Evolutionary conservation across 2,797 vertebrate genomes (phyloP).

Genomic region (Scolopax bukidnonensis): DNA sequence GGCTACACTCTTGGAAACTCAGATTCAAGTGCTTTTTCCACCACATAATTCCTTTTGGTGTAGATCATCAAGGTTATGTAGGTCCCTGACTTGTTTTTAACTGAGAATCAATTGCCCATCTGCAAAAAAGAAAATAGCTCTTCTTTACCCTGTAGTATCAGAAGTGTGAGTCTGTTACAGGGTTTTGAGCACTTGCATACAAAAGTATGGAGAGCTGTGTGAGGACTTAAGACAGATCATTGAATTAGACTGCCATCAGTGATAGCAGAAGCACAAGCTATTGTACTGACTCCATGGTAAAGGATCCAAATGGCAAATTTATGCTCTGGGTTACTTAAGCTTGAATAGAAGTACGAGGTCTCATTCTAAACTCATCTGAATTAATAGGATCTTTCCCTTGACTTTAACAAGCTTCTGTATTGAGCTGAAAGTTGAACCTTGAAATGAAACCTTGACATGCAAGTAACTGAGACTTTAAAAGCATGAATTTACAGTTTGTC

Average conservation of each 20-base stretch:
- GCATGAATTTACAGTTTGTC: constrained; percentile 33
- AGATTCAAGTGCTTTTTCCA: neutral
- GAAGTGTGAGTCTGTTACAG: neutral
- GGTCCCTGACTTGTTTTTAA: neutral
- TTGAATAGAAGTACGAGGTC: neutral
- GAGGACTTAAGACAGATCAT: neutral
- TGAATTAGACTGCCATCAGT: neutral
- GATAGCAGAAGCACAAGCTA: neutral
- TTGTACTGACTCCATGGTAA: neutral
- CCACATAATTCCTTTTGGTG: neutral
- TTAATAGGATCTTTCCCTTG: neutral
- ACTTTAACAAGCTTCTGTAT: neutral
- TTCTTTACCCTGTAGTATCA: neutral
- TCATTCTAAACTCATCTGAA: neutral
- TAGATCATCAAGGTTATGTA: neutral
- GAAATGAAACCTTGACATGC: neutral
- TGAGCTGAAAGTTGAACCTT: constrained; percentile 12
- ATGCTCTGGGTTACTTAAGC: neutral
- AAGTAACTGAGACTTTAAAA: constrained; percentile 13
- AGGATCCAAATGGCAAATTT: constrained; percentile 25
- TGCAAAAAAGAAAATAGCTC: neutral
- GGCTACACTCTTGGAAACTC: neutral
- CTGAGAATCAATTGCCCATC: neutral
- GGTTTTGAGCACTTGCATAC: neutral
- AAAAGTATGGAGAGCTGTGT: neutral